A percentile compares a stretch with the other conserved stretches of the same genome.
These are phyloP conservation scores for Mythimna impura DNA, from an alignment of 2,888 invertebrate genomes.

Conservation along the genomic window DNA sequence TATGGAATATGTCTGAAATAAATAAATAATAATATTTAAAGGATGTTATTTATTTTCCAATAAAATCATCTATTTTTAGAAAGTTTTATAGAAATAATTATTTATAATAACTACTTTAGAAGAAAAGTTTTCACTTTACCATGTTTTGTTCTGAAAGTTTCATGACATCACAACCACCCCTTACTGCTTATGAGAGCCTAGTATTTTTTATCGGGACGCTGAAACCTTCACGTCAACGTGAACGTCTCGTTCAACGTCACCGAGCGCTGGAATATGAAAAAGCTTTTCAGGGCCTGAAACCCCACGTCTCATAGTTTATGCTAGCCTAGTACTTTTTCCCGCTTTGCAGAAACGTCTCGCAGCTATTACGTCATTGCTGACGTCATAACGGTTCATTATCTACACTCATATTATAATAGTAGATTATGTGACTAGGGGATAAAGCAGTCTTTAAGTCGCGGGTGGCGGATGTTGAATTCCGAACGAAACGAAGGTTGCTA, in stretches of 20 bases:
- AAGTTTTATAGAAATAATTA: too few species aligned
- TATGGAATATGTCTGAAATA: too few species aligned
- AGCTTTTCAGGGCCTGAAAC: constrained; percentile 3
- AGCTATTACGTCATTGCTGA: constrained; percentile 39
- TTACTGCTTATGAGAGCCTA: constrained; percentile 6
- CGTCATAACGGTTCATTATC: constrained; percentile 1
- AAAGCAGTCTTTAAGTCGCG: too few species aligned
- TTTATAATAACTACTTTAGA: background rate
- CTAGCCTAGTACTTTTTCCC: constrained; percentile 73
- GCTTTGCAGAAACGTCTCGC: constrained; percentile 69
- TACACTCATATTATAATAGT: too few species aligned
- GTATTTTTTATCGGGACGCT: constrained; percentile 14
- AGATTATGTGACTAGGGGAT: too few species aligned
- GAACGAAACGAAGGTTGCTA: too few species aligned
- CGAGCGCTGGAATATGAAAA: background rate
- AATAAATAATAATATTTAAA: too few species aligned
- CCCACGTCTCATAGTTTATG: constrained; percentile 60
- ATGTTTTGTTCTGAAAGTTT: background rate
- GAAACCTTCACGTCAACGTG: constrained; percentile 14
- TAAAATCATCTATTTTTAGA: too few species aligned
- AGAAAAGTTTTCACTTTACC: background rate
- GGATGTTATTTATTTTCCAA: too few species aligned
- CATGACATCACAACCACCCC: background rate
- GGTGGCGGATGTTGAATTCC: too few species aligned
- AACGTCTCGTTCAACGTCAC: constrained; percentile 14